These are phyloP conservation scores for Eristalinus sepulchralis DNA, from an alignment of 2,888 invertebrate genomes.

Conservation along the genomic window DNA sequence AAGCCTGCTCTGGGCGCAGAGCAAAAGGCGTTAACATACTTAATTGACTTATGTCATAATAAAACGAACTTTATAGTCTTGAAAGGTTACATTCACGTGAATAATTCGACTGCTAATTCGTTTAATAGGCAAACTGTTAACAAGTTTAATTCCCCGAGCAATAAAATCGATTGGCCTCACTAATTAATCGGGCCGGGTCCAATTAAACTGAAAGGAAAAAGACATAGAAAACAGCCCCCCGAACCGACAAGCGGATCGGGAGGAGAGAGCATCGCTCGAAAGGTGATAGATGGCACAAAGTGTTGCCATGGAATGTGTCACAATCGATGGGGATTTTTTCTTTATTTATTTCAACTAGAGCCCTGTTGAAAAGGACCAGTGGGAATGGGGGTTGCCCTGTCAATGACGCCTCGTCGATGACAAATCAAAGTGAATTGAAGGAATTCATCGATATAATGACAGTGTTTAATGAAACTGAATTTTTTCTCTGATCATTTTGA, in stretches of 20 bases:
- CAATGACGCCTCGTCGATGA: neutral
- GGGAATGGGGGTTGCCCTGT: neutral
- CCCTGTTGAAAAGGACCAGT: neutral
- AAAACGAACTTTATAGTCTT: constrained; percentile 26
- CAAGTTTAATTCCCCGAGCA: constrained; percentile 8
- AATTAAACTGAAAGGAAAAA: constrained; percentile 6
- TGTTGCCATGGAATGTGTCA: neutral
- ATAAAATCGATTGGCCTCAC: constrained; percentile 28
- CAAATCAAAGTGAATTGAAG: neutral
- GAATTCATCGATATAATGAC: neutral
- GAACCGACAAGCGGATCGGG: neutral
- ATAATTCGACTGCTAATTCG: constrained; percentile 23
- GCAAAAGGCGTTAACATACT: constrained; percentile 26
- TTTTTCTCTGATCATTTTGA: too few relatives aligned
- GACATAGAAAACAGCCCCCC: neutral
- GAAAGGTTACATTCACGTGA: constrained; percentile 8
- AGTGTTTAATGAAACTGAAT: neutral
- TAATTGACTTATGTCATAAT: constrained; percentile 30
- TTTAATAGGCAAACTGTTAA: constrained; percentile 20
- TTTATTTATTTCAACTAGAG: neutral
- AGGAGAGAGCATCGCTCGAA: neutral
- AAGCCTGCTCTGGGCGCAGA: neutral
- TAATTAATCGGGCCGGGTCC: constrained; percentile 21
- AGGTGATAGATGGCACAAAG: neutral
- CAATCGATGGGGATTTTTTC: neutral